Percentiles rank a stretch among this genome's conserved stretches.
phyloP scores from a whole-genome alignment of 2,113 vertebrate genomes.

The Neogobius melanostomus region DNA sequence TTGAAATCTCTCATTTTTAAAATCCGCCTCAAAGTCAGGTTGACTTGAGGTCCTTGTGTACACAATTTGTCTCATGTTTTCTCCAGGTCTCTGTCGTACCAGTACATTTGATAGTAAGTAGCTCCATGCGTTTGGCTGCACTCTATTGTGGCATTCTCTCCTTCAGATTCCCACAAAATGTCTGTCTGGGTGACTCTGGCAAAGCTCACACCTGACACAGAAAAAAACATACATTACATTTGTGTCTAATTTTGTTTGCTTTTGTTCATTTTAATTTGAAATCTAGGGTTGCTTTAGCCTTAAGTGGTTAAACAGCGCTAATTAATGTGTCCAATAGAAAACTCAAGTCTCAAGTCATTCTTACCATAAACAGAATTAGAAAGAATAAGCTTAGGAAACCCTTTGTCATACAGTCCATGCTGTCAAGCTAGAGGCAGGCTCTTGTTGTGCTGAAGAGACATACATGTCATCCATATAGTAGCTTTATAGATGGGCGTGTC shows the following conservation, averaged over 20 bases:
- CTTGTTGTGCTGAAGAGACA: background rate
- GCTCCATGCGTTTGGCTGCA: background rate
- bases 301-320: no score
- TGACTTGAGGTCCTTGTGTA: background rate
- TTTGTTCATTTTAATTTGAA: no score
- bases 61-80: constrained; percentile 47
- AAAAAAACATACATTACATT: no score
- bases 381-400: background rate
- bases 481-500: background rate
- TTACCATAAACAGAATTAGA: background rate
- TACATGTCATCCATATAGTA: background rate
- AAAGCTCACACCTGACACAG: background rate
- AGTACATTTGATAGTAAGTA: constrained; percentile 57
- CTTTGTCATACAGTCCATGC: background rate
- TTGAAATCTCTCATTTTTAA: background rate
- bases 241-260: no score
- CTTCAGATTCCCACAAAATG: constrained; percentile 1
- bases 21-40: constrained; percentile 9
- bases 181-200: constrained; percentile 22
- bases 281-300: no score
- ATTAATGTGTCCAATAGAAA: no score
- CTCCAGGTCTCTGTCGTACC: constrained; percentile 62
- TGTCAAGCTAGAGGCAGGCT: background rate
- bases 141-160: background rate
- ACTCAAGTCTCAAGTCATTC: background rate